Percentiles rank a stretch among this genome's conserved stretches.
These are phyloP conservation scores for Tetheella fluctuosa DNA, from an alignment of 2,888 invertebrate species.

Conservation along the genomic window DNA sequence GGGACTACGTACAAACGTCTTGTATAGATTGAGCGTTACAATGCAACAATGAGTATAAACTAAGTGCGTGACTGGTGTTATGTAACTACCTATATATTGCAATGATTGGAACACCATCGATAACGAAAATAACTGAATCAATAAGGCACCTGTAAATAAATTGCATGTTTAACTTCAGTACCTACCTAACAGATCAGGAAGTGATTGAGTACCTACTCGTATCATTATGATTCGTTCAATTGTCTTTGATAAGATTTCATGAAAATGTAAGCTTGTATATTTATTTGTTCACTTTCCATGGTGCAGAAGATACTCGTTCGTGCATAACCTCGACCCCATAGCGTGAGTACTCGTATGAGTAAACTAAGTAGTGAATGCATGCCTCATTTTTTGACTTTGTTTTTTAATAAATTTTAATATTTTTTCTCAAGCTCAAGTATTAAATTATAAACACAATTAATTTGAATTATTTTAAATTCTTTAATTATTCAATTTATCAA, in stretches of 20 bases:
- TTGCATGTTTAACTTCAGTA: slow-evolving; percentile 24
- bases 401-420: neutral
- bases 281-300: slow-evolving; percentile 61
- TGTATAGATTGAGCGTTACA: neutral
- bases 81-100: neutral
- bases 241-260: slow-evolving; percentile 35
- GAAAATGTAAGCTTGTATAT: slow-evolving; percentile 21
- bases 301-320: slow-evolving; percentile 78
- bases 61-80: neutral
- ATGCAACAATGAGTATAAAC: neutral
- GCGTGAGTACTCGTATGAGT: slow-evolving; percentile 65
- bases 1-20: slow-evolving; percentile 19
- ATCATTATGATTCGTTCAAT: neutral
- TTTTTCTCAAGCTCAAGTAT: too few relatives aligned
- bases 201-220: neutral
- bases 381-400: slow-evolving; percentile 18
- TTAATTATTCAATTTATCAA: too few relatives aligned
- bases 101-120: neutral
- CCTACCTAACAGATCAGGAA: neutral
- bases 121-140: slow-evolving; percentile 1
- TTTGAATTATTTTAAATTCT: too few relatives aligned
- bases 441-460: too few relatives aligned
- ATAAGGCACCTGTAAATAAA: neutral
- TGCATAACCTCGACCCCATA: slow-evolving; percentile 76
- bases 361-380: slow-evolving; percentile 32